Evolutionary conservation across 2,888 invertebrate genomes (phyloP).

Genomic region (Trachelus tabidus): DNA sequence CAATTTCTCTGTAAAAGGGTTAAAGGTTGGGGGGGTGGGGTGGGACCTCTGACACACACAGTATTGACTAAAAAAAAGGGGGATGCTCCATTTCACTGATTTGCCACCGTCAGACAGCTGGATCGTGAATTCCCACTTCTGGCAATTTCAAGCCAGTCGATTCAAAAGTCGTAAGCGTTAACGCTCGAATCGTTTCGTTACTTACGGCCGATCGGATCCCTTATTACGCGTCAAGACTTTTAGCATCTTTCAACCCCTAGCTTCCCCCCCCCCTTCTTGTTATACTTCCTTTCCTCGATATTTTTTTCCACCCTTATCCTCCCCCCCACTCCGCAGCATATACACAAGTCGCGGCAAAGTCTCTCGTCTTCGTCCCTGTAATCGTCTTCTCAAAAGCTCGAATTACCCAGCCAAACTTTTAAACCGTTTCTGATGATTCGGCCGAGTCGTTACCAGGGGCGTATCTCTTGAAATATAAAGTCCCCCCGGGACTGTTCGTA

Average conservation of each 20-base stretch:
- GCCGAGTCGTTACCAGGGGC: constrained; percentile 1
- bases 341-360: not conserved
- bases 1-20: no score
- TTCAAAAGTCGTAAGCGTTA: not conserved
- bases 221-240: not conserved
- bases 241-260: not conserved
- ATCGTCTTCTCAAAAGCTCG: not conserved
- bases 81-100: not conserved
- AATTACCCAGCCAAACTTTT: constrained; percentile 3
- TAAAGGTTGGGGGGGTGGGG: no score
- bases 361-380: not conserved
- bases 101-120: not conserved
- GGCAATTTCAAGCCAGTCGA: not conserved
- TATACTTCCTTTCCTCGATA: not conserved
- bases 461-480: constrained; percentile 12
- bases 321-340: not conserved
- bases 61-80: not conserved
- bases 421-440: constrained; percentile 20
- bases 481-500: constrained; percentile 7
- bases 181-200: not conserved
- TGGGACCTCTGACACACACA: not conserved
- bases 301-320: not conserved
- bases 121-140: not conserved
- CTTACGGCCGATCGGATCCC: not conserved
- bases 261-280: not conserved